Percentiles rank a stretch among this genome's conserved stretches.
Evolutionary conservation across 2,113 vertebrate genomes (phyloP).

Genomic region (Alaudala cheleensis): DNA sequence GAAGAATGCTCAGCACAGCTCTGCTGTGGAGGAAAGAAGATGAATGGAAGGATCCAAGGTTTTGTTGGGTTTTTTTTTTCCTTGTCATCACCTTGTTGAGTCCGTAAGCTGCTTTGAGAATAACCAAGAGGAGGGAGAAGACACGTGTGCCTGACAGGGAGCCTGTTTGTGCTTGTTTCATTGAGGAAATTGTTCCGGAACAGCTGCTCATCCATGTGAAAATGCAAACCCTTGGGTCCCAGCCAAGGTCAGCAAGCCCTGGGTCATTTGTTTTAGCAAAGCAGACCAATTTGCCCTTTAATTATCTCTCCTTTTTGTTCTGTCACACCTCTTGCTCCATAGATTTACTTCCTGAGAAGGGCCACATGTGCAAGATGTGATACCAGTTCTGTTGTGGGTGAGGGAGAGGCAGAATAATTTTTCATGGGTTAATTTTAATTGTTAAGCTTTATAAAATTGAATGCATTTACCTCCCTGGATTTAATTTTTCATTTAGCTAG

Average conservation of each 20-base stretch:
- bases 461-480: neutral
- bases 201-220: slow-evolving; percentile 61
- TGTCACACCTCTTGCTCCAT: neutral
- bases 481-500: neutral
- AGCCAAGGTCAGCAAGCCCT: slow-evolving; percentile 59
- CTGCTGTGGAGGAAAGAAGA: neutral
- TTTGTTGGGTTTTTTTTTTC: neutral
- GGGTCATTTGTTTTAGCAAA: slow-evolving; percentile 56
- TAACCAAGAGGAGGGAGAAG: slow-evolving; percentile 18
- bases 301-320: slow-evolving; percentile 37
- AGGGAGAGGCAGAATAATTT: neutral
- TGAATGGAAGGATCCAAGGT: neutral
- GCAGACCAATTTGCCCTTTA: slow-evolving; percentile 47
- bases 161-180: slow-evolving; percentile 50
- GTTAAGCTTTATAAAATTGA: neutral
- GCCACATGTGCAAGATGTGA: neutral
- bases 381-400: neutral
- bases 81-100: slow-evolving; percentile 27
- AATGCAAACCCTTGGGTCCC: slow-evolving; percentile 50
- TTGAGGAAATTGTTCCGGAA: slow-evolving; percentile 62
- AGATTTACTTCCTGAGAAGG: neutral
- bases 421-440: neutral
- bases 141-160: slow-evolving; percentile 3
- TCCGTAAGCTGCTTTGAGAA: neutral
- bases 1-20: neutral